Evolutionary conservation across 2,797 vertebrate species (phyloP), one percentile per base, ranked within the genome.

Genomic region (Eutrigla gurnardus): DNA sequence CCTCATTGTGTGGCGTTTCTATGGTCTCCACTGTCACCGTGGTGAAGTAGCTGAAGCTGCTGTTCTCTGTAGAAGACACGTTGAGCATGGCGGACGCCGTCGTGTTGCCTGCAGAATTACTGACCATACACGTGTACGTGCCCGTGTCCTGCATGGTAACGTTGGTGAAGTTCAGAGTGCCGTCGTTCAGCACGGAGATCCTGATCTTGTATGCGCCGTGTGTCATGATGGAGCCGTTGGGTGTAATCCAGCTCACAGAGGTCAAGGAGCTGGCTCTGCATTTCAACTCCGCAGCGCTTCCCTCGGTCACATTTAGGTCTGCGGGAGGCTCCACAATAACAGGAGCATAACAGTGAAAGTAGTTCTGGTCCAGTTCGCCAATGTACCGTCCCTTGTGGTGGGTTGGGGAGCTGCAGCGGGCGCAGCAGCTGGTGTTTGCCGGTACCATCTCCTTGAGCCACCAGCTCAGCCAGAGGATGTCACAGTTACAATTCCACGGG

Each of bases 401-500:
- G 37, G 95, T 55, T 55, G 98, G 98, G 0, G 97, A 97, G 85
- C 97, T 96, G 84, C 98, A 99, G 69, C 98, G 97, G 54, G 98
- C 98, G 11, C 98, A 99, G 80, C 98, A 99, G 81, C 98, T 98
- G 52, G 98, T 99, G 80, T 99, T 99, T 54, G 97, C 98, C 14
- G 97, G 98, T 18, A 99, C 98, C 95, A 99, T 99, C 91, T 99
- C 98, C 89, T 99, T 99, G 64, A 99, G 96, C 98, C 98, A 99
- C 98, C 98, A 99, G 90, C 98, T 99, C 57, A 99, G 96, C 98
- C 98, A 99, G 78, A 99, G 95, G 70, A 99, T 99, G 83, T 99
- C 98, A 88, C 98, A 99, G 90, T 99, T 98, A 94, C 98, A 99
- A 93, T 98, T 99, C 98, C 98, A 99, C 32, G 98, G 98, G 89